These are phyloP conservation scores for Leptinotarsa undecemlineata DNA, from an alignment of 1,140 invertebrate genomes.

Conservation along the genomic window DNA sequence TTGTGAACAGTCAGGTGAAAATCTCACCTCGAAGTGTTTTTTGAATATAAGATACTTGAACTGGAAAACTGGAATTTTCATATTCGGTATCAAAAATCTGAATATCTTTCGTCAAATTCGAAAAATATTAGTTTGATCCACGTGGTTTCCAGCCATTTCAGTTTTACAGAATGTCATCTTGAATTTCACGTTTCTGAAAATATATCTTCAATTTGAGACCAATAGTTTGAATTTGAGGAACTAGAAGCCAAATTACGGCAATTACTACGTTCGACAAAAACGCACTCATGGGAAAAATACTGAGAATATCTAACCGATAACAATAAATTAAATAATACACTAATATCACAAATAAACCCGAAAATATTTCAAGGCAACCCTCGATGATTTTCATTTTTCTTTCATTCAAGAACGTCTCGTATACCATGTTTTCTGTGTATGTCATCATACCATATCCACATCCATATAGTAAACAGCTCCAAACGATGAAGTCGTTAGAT, in stretches of 20 bases:
- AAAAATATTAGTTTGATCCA: no score
- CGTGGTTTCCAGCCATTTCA: neutral
- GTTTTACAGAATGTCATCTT: neutral
- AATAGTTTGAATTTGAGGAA: conserved; percentile 30
- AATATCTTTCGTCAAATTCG: no score
- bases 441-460: conserved; percentile 43
- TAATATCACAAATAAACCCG: conserved; percentile 40
- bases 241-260: conserved; percentile 37
- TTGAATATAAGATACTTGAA: neutral
- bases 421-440: conserved; percentile 39
- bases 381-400: conserved; percentile 36
- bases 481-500: conserved; percentile 42
- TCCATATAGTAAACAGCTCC: conserved; percentile 44
- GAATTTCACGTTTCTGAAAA: conserved; percentile 11
- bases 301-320: conserved; percentile 32
- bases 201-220: conserved; percentile 16
- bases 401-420: conserved; percentile 37
- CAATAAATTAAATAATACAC: conserved; percentile 46
- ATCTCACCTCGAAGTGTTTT: neutral
- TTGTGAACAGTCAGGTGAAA: neutral
- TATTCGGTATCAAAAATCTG: neutral
- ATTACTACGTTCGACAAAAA: conserved; percentile 34
- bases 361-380: conserved; percentile 39
- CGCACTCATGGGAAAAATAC: conserved; percentile 12
- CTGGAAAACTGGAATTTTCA: neutral